Evolutionary conservation across 2,888 invertebrate species (phyloP).

Genomic region (Blomia tropicalis): DNA sequence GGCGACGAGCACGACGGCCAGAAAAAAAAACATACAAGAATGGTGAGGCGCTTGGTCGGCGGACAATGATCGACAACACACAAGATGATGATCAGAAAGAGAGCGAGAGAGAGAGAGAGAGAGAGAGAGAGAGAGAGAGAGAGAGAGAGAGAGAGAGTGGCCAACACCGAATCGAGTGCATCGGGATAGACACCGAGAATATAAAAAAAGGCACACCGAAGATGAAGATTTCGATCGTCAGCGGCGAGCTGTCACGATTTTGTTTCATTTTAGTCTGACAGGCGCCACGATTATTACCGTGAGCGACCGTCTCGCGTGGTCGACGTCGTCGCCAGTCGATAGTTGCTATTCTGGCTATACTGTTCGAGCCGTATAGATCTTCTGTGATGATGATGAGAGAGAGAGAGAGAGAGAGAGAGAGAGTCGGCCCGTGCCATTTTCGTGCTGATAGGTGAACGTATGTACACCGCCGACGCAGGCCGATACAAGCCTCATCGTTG

Average conservation of each 20-base stretch:
- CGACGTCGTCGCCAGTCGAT: neutral
- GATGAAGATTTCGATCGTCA: slow-evolving; percentile 10
- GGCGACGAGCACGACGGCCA: no score
- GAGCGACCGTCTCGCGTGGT: neutral
- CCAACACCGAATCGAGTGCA: no score
- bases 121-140: no score
- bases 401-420: neutral
- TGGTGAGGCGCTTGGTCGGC: no score
- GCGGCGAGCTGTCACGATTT: slow-evolving; percentile 10
- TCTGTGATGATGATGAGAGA: neutral
- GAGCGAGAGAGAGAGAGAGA: no score
- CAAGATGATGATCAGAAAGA: no score
- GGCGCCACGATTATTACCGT: slow-evolving; percentile 17
- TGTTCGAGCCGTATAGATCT: neutral
- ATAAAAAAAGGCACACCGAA: no score
- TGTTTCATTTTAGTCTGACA: slow-evolving; percentile 15
- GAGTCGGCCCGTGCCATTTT: neutral
- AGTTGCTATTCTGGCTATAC: neutral
- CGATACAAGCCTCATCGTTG: neutral
- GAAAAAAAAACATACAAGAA: no score
- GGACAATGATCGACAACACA: no score
- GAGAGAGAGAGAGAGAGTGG: no score
- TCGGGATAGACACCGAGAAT: no score
- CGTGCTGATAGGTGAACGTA: neutral
- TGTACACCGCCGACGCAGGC: neutral